Conservation (phyloP, 1,140 invertebrate species). For the Drosophila ironensis region DNA sequence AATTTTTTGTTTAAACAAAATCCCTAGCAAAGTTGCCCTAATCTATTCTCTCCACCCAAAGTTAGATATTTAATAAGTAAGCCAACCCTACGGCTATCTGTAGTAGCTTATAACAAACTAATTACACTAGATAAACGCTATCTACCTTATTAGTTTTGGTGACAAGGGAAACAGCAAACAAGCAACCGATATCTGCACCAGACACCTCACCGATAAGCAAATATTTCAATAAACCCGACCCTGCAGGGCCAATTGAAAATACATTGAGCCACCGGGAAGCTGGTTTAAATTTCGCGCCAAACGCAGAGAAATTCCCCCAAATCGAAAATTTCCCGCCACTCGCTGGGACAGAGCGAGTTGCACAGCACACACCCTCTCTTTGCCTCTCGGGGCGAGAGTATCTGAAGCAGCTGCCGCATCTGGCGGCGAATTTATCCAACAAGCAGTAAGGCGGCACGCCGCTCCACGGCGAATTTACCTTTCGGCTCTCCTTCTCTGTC, state of each 20-base stretch:
- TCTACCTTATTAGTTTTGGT: background rate
- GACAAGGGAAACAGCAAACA: constrained; percentile 11
- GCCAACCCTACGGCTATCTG: background rate
- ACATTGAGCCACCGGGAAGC: background rate
- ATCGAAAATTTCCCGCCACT: constrained; percentile 50
- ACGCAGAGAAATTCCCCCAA: constrained; percentile 1
- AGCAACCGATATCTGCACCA: background rate
- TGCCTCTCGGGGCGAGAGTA: constrained; percentile 13
- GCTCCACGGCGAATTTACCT: constrained; percentile 24
- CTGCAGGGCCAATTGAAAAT: background rate
- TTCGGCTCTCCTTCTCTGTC: constrained; percentile 55
- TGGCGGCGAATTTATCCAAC: constrained; percentile 15
- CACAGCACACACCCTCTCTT: constrained; percentile 16
- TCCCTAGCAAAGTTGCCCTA: too few species aligned
- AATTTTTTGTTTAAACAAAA: too few species aligned
- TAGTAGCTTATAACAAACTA: constrained; percentile 29
- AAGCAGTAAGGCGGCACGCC: constrained; percentile 1
- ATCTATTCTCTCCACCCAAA: background rate
- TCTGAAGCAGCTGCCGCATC: constrained; percentile 39
- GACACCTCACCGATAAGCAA: constrained; percentile 5
- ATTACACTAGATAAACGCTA: constrained; percentile 40
- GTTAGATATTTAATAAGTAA: background rate
- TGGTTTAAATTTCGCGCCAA: constrained; percentile 54
- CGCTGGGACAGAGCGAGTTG: constrained; percentile 49
- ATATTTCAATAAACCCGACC: background rate